Conservation (phyloP, 2,797 vertebrate genomes). For the Acanthornis magna region DNA sequence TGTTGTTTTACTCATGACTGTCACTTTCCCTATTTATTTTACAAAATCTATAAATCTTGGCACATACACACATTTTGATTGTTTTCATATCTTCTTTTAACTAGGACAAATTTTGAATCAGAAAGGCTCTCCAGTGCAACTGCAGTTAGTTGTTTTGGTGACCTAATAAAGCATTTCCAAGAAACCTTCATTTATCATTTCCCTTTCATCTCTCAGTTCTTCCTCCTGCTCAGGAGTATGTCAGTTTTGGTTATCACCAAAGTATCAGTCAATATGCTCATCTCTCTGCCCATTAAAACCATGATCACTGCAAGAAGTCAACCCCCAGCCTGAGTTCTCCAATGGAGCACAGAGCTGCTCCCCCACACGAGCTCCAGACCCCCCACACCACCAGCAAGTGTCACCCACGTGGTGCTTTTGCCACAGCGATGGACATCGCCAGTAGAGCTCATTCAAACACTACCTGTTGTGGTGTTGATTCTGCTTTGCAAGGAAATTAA, state of each 20-base stretch:
- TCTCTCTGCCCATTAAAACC: background rate
- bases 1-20: background rate
- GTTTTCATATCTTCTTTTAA: background rate
- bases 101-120: background rate
- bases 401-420: fast-evolving
- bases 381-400: background rate
- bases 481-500: background rate
- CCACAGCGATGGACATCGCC: fast-evolving
- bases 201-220: background rate
- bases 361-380: fast-evolving
- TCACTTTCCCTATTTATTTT: background rate
- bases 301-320: background rate
- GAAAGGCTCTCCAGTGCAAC: background rate
- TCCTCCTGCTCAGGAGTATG: background rate
- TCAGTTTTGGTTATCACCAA: background rate
- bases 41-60: background rate
- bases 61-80: background rate
- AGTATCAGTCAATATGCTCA: background rate
- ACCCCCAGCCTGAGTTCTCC: background rate
- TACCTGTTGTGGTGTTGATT: background rate
- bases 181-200: background rate
- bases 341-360: fast-evolving
- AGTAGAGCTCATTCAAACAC: background rate
- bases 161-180: background rate
- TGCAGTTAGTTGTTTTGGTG: background rate